Base-by-base conservation (phyloP, 2,888 invertebrate genomes). In the Microplitis deprimator region DNA sequence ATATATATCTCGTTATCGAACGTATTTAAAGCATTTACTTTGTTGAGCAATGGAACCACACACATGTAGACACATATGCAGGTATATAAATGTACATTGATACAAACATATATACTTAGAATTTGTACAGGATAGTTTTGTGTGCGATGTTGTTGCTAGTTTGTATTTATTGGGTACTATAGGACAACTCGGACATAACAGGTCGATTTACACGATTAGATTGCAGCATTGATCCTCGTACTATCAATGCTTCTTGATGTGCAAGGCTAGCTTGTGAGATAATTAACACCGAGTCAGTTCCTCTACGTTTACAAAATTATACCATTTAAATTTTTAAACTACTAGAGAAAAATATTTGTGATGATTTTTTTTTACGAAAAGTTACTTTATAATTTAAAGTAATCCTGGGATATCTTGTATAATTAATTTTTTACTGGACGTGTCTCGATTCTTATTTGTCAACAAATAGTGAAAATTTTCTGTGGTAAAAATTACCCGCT, bases 1-100 rank as follows among this genome's bases (percentile, higher is more conserved):
- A 38, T 29, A 60, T 50, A 50, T 62, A 38, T 68, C n/a, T 59
- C 74, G 61, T 74, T 74, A 74, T 74, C 59, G 68, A 74, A n/a
- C 68, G 61, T 17, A 16, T n/a, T 29, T 13, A 50, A 50, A 50
- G 50, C 50, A 50, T 50, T 50, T 62, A 62, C 62, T 62, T 62
- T 62, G 62, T 20, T 4, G 13, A 13, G 50, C 50, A 50, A 50
- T 50, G 50, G 13, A 50, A 13, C 13, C 10, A 50, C 50, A 8
- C 13, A 50, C 13, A 50, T 50, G 50, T 50, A 50, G 29, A 29
- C 29, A 29, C 29, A 29, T 29, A 29, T 29, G 3, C 3, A 29
- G 29, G 29, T 50, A 10, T 13, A 13, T 13, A 50, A 13, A 50
- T 8, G 13, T 50, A 13, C 13, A 50, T 50, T 1, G 1, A 50